Conservation (phyloP, 2,888 invertebrate species). For the Dexiosoma caninum region DNA sequence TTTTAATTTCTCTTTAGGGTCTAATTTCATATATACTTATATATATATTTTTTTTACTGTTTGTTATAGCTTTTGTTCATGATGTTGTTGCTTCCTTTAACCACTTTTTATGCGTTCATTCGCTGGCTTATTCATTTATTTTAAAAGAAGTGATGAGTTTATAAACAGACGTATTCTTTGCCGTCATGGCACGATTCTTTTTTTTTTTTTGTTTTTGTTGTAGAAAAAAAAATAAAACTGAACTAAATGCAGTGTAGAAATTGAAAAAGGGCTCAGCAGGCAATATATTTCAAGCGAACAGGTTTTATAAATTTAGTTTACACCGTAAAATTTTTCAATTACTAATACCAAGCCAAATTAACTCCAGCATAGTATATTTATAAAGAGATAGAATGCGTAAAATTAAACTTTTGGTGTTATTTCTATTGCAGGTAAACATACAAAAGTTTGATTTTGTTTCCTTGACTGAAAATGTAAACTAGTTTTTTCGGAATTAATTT, state of each 20-base stretch:
- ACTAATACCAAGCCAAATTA: too few relatives aligned
- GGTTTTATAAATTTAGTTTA: not conserved
- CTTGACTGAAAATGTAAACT: too few relatives aligned
- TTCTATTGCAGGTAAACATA: too few relatives aligned
- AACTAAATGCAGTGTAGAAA: not conserved
- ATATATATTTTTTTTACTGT: conserved; percentile 12
- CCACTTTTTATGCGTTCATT: conserved; percentile 33
- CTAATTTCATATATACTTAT: conserved; percentile 43
- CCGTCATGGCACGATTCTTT: not conserved
- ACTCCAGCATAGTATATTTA: too few relatives aligned
- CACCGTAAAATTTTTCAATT: not conserved
- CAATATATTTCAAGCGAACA: not conserved
- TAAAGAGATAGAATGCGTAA: too few relatives aligned
- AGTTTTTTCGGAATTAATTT: too few relatives aligned
- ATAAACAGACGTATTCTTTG: conserved; percentile 17
- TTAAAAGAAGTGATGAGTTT: conserved; percentile 46
- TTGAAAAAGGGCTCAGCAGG: not conserved
- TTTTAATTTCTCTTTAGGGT: conserved; percentile 58
- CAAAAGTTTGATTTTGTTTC: too few relatives aligned
- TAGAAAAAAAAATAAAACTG: not conserved
- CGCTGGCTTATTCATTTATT: conserved; percentile 29
- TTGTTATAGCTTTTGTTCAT: conserved; percentile 9
- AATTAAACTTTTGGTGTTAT: too few relatives aligned
- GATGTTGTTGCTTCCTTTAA: not conserved
- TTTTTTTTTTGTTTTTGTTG: not conserved